Evolutionary conservation across 2,113 vertebrate species (phyloP), one percentile per base, ranked within the genome.

Genomic region (Callocephalon fimbriatum): DNA sequence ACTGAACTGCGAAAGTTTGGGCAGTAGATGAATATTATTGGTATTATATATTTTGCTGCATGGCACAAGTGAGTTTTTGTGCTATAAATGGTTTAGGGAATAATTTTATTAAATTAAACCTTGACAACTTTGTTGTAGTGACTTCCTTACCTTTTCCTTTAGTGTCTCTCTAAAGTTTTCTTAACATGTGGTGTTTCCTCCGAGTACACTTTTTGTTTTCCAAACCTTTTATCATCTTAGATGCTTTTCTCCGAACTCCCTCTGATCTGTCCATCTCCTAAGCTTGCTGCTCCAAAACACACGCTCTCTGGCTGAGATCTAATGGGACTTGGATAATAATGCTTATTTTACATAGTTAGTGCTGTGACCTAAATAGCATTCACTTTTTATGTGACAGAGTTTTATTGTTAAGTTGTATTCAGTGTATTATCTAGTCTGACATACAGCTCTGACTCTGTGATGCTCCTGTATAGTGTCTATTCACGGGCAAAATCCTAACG

Each of bases 291-390:
- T 96, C 74, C 78, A 47, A 38, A 94, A 72, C 85, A 45, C 54
- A 7, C 2, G 3, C 9, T 4, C 47, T 79, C 78, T 37, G 37
- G 21, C 72, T 61, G 92, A 88, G 91, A 87, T 92, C 93, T 78
- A 23, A 58, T 50, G 71, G 88, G 35, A 62, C 73, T 56, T 2
- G 8, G 90, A 61, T 94, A 90, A 95, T 88, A 6, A 6, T 65
- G 86, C 86, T 96, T 93, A 91, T 92, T 95, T 88, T 92, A 86
- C 88, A 63, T 95, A 53, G 63, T 86, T 71, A 50, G 87, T 47
- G 72, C 92, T 84, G 84, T 91, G 95, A 88, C 94, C 95, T 91
- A 75, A 95, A 95, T 95, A 94, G 61, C 77, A 22, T 62, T 90
- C 68, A 29, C 67, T 83, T 80, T 72, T 61, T 31, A 7, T 77